These are phyloP conservation scores for Xestia sexstrigata DNA, from an alignment of 2,888 invertebrate genomes.

Conservation along the genomic window DNA sequence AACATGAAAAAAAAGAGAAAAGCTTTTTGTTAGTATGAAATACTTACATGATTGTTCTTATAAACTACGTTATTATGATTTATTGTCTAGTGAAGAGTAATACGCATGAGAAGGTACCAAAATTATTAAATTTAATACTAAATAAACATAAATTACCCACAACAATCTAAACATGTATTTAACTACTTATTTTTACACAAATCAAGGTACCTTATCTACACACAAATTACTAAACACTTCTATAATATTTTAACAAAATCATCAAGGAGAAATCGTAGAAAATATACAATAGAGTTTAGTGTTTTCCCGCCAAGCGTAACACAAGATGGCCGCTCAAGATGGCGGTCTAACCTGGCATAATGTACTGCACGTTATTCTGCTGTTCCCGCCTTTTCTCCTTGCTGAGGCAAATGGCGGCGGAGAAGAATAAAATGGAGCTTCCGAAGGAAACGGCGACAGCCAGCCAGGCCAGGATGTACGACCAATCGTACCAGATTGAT, in stretches of 20 bases:
- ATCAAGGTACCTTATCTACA: constrained; percentile 40
- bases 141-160: constrained; percentile 9
- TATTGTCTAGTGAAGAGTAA: constrained; percentile 54
- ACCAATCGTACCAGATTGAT: constrained; percentile 95
- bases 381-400: constrained; percentile 94
- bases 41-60: constrained; percentile 79
- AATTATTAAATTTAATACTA: constrained; percentile 5
- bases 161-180: constrained; percentile 4
- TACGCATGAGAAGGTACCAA: constrained; percentile 49
- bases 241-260: constrained; percentile 32
- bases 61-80: constrained; percentile 69
- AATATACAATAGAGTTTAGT: constrained; percentile 73
- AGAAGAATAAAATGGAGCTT: constrained; percentile 94
- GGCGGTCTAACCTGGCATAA: constrained; percentile 95
- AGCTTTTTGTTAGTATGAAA: constrained; percentile 89
- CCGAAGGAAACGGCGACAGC: constrained; percentile 94
- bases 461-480: constrained; percentile 96
- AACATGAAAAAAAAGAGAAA: constrained; percentile 90
- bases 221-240: constrained; percentile 52
- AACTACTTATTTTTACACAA: constrained; percentile 7
- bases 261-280: constrained; percentile 54
- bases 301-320: constrained; percentile 85
- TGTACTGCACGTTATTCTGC: constrained; percentile 95
- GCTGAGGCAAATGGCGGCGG: constrained; percentile 94
- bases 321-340: constrained; percentile 78